Base-by-base conservation (phyloP, 92 coral and sea anemone species). In the Diadumene lineata region DNA sequence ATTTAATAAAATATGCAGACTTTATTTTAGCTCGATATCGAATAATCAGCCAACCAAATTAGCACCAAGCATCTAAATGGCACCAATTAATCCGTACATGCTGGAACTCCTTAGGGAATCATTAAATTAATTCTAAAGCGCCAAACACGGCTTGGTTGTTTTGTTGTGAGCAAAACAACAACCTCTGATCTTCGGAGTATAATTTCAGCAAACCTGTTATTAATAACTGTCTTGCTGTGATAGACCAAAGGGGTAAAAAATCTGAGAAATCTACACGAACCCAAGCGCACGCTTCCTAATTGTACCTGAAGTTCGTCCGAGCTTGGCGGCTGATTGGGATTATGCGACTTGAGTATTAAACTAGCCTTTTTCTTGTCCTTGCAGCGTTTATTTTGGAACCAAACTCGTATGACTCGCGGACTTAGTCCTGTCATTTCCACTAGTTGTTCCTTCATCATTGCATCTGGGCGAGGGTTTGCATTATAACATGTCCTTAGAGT, bases 311-410 rank as follows among this genome's bases (percentile, higher is more conserved):
- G 90, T 67, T 96, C 99, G 21, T 94, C 97, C 16, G 93, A 89
- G 43, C 96, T 80, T 72, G 78, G 91, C 50, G 81, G 90, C 43
- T 84, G 81, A 27, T 86, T 86, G 25, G 92, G 79, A 31, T 97
- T 80, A 25, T 82, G 82, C 27, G 93, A 84, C 74, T 96, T 90
- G 60, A 90, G 89, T 71, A 92, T 81, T 80, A 86, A 77, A 70
- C 81, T 86, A 10, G 99, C 94, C 65, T 84, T 96, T 81, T 96
- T 96, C 83, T 96, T 96, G 87, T 96, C 99, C 51, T 96, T 96
- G 58, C 99, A 96, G 29, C 99, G 93, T 65, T 96, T 96, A 68
- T 96, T 96, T 83, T 96, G 99, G 79, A 96, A 96, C 99, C 99
- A 96, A 22, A 96, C 99, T 16, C 99, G 96, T 50, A 96, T 96